Conservation (phyloP, 2,113 vertebrate species). For the Romanogobio albipinnatus region DNA sequence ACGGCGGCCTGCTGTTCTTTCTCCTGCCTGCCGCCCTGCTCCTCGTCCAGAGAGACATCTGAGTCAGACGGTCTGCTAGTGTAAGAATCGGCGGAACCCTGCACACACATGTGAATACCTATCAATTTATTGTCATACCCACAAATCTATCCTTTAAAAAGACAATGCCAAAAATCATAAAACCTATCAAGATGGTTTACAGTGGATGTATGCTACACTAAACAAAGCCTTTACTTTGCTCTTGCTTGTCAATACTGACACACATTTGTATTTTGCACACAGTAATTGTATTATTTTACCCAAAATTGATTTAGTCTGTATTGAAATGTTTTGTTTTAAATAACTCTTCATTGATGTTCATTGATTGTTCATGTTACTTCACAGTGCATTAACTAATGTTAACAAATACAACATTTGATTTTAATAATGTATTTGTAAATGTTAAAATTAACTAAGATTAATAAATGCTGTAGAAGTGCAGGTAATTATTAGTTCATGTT, state of each 20-base stretch:
- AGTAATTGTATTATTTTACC: neutral
- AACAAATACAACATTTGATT: no score
- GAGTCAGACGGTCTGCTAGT: constrained; percentile 99
- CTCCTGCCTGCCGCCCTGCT: constrained; percentile 92
- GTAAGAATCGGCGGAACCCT: constrained; percentile 99
- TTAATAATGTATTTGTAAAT: no score
- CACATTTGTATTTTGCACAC: neutral
- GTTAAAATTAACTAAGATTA: no score
- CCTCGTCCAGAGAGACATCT: constrained; percentile 97
- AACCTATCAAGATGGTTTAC: neutral
- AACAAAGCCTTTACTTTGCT: neutral
- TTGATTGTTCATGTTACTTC: no score
- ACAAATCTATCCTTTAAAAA: neutral
- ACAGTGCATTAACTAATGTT: no score
- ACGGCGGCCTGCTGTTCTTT: constrained; percentile 93
- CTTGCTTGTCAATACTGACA: constrained; percentile 14
- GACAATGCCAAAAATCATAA: neutral
- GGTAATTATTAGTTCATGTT: no score
- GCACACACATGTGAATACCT: constrained; percentile 58
- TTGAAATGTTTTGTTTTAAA: constrained; percentile 5
- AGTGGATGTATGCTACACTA: constrained; percentile 18
- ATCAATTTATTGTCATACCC: neutral
- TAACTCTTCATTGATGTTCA: neutral
- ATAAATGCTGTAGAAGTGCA: no score
- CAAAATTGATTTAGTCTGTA: neutral